Evolutionary conservation across 2,888 invertebrate species (phyloP).

Genomic region (Stenichneumon culpator): DNA sequence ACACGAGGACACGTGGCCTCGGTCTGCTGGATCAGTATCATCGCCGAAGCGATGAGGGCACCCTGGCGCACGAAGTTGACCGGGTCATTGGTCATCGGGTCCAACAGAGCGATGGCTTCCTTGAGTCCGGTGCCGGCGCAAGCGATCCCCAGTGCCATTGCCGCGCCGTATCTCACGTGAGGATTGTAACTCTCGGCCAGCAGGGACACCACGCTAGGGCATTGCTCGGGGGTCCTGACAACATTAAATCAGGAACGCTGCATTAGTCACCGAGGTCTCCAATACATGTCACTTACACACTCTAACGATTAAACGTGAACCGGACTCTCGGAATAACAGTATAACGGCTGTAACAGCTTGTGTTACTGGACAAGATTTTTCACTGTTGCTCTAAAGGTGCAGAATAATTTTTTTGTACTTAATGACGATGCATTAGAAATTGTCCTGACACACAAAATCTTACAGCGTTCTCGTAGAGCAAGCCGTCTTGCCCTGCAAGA

Average conservation of each 20-base stretch:
- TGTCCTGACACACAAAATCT: too few species aligned
- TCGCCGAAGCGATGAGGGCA: constrained; percentile 97
- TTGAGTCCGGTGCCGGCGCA: constrained; percentile 99
- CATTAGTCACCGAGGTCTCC: neutral
- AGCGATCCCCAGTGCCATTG: constrained; percentile 99
- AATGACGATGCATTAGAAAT: too few species aligned
- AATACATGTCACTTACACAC: neutral
- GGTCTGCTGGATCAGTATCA: constrained; percentile 99
- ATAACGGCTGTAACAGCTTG: neutral
- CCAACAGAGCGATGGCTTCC: constrained; percentile 97
- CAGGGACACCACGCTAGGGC: constrained; percentile 98
- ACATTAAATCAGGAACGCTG: constrained; percentile 13
- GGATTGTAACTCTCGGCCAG: constrained; percentile 99
- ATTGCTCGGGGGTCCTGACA: constrained; percentile 96
- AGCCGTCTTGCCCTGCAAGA: too few species aligned
- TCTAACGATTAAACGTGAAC: neutral
- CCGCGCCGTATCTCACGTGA: constrained; percentile 99
- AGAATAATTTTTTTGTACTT: too few species aligned
- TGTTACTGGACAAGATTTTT: too few species aligned
- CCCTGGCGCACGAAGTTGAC: constrained; percentile 99
- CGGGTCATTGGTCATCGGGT: constrained; percentile 99
- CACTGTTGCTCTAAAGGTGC: too few species aligned
- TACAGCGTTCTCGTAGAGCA: too few species aligned
- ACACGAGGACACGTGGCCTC: constrained; percentile 98
- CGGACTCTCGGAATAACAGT: neutral